Percentiles rank a stretch among this genome's conserved stretches.
These are phyloP conservation scores for Chelidonichthys spinosus DNA, from an alignment of 2,797 vertebrate species.

Conservation along the genomic window DNA sequence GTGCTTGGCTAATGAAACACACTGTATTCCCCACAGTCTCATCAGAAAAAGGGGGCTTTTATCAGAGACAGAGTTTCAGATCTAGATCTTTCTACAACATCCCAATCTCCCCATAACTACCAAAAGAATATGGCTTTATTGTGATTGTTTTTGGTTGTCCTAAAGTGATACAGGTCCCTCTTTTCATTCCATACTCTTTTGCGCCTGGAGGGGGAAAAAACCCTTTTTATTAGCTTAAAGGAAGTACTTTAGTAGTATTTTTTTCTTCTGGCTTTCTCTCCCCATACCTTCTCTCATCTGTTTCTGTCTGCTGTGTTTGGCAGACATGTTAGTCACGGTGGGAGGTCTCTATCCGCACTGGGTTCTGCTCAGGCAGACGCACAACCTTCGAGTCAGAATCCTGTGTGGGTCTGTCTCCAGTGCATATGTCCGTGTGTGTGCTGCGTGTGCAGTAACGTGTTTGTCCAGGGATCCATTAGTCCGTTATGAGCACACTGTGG, in stretches of 20 bases:
- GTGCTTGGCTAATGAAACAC: constrained; percentile 82
- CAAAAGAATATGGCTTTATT: constrained; percentile 1
- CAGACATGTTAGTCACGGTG: constrained; percentile 61
- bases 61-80: constrained; percentile 63
- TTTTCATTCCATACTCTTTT: background rate
- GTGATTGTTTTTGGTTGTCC: background rate
- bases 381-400: constrained; percentile 43
- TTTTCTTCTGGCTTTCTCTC: constrained; percentile 59
- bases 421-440: constrained; percentile 14
- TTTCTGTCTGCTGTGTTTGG: constrained; percentile 81
- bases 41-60: constrained; percentile 77
- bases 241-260: constrained; percentile 23
- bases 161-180: background rate
- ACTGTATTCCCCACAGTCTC: constrained; percentile 74
- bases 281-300: constrained; percentile 51
- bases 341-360: constrained; percentile 70
- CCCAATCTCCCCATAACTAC: constrained; percentile 28
- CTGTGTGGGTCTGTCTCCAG: constrained; percentile 35
- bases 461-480: constrained; percentile 63
- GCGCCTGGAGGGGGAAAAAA: background rate
- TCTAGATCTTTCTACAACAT: constrained; percentile 63
- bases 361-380: constrained; percentile 50
- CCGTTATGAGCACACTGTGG: constrained; percentile 45
- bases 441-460: constrained; percentile 24
- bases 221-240: constrained; percentile 19